Evolutionary conservation across 1,140 invertebrate species (phyloP), one percentile per base, ranked within the genome.

Genomic region (Maniola jurtina): DNA sequence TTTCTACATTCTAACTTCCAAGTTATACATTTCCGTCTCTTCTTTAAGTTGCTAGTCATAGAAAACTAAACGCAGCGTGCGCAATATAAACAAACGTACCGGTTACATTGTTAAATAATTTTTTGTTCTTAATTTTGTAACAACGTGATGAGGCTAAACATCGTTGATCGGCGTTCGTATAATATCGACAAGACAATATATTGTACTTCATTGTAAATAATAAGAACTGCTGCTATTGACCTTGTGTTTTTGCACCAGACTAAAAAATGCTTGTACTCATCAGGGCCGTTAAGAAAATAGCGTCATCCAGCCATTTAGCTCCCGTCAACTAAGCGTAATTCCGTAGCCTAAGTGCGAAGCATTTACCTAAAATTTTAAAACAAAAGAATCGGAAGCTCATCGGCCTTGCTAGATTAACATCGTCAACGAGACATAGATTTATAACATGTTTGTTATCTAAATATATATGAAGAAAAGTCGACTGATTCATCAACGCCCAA

Each of bases 271-370:
- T 75, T 77, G 68, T 70, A 72, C 72, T 72, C 72, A 79, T 78
- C 79, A 84, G 58, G 78, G 83, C 72, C 80, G 68, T 74, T 59
- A 75, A 80, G 76, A 78, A 83, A 83, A 77, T 77, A 85, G 64
- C 71, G 72, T 84, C 82, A 86, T 81, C 72, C 74, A 84, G 73
- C 68, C 75, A 81, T 83, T 90, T 89, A 88, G 78, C 72, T 73
- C 73, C 80, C 79, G 76, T 82, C 86, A 88, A 86, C 85, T 84
- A 79, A 76, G 77, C 88, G 85, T 90, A 80, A 83, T 87, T 90
- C 88, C 88, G 85, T 70, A 73, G 70, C 50, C 72, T 78, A 80
- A 81, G 77, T 79, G 77, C 76, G 63, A 86, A 77, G 74, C 73
- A 68, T 71, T 78, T 61, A 73, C 50, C 63, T 66, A 68, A 80